phyloP scores from a whole-genome alignment of 2,113 vertebrate species.

The Suncus etruscus region DNA sequence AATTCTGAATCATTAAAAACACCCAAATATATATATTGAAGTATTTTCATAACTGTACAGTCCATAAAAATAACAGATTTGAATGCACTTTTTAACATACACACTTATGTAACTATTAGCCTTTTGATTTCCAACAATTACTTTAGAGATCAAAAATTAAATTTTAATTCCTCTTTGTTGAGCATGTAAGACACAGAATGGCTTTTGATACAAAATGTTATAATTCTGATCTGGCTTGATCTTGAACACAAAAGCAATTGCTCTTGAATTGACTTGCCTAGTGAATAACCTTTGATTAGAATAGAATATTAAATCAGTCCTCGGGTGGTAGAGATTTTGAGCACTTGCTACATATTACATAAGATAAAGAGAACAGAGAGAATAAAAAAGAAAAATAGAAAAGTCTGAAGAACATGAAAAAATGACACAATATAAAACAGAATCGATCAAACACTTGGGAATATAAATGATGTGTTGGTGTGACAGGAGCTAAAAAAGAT shows the following conservation, averaged over 20 bases:
- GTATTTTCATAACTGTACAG: background rate
- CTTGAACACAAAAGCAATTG: constrained; percentile 49
- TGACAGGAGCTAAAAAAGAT: background rate
- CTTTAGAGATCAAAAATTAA: constrained; percentile 50
- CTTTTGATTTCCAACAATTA: constrained; percentile 47
- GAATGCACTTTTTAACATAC: background rate
- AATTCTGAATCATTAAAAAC: background rate
- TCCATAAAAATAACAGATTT: constrained; percentile 4
- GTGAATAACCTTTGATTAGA: constrained; percentile 58
- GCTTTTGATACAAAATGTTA: constrained; percentile 59
- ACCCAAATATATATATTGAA: background rate
- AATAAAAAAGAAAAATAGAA: background rate
- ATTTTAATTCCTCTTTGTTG: constrained; percentile 65
- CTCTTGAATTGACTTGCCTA: constrained; percentile 36
- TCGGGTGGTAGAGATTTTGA: constrained; percentile 30
- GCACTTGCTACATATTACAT: background rate
- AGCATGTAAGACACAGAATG: constrained; percentile 37
- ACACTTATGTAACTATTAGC: background rate
- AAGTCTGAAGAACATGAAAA: background rate
- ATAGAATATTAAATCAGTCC: constrained; percentile 38
- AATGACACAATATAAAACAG: background rate
- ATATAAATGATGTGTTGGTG: background rate
- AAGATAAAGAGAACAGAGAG: constrained; percentile 8
- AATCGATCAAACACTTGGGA: background rate
- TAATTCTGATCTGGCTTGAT: constrained; percentile 60